These are phyloP conservation scores for Macrosoma leucophasiata DNA, from an alignment of 2,888 invertebrate species.

Conservation along the genomic window DNA sequence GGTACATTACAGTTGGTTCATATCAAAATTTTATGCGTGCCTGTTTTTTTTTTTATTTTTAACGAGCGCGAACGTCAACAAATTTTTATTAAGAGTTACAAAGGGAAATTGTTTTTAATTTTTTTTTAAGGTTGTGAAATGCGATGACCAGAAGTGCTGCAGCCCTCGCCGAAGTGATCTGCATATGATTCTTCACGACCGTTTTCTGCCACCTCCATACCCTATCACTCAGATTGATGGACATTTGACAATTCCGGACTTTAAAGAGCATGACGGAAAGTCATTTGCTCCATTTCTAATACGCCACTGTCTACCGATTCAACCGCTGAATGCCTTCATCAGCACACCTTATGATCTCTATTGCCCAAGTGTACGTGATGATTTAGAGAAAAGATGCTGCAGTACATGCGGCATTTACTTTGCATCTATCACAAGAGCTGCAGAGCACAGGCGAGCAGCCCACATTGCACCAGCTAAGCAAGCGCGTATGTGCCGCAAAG, in stretches of 20 bases:
- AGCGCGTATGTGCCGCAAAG: constrained; percentile 1
- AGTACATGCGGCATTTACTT: constrained; percentile 2
- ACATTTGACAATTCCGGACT: constrained; percentile 23
- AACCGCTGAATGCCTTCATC: constrained; percentile 3
- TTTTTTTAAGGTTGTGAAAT: no score
- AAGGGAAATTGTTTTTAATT: no score
- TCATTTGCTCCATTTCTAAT: constrained; percentile 12
- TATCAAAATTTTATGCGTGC: no score
- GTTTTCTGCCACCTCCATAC: constrained; percentile 22
- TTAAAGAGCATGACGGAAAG: constrained; percentile 26
- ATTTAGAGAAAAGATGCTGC: constrained; percentile 3
- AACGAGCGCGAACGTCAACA: no score
- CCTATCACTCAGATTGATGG: constrained; percentile 23
- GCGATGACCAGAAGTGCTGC: no score
- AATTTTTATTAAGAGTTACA: no score
- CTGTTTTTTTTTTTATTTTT: no score
- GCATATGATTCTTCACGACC: no score
- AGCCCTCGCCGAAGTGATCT: no score
- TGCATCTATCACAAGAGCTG: constrained; percentile 1
- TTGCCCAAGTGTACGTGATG: constrained; percentile 3
- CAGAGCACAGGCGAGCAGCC: constrained; percentile 1
- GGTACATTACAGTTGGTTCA: no score
- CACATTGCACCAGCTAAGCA: constrained; percentile 2
- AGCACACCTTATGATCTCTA: constrained; percentile 2
- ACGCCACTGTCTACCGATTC: no score